A percentile compares a stretch with the other conserved stretches of the same genome.
These are phyloP conservation scores for Linnaemya vulpina DNA, from an alignment of 2,888 invertebrate genomes.

Conservation along the genomic window DNA sequence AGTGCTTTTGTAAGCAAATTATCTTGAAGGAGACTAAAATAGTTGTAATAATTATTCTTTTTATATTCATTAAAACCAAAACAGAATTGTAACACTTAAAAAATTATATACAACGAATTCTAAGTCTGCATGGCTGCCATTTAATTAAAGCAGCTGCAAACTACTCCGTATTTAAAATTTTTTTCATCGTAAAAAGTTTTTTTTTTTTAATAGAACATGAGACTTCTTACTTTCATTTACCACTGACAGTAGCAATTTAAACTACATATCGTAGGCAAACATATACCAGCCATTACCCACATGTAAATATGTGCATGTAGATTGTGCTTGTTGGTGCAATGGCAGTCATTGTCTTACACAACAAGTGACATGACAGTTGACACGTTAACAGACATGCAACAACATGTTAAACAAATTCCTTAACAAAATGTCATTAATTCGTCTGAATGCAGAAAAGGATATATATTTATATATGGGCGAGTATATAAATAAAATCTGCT, in stretches of 20 bases:
- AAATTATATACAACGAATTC: too few species aligned
- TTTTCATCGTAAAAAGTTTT: not conserved
- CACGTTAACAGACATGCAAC: constrained; percentile 57
- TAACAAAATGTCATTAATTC: not conserved
- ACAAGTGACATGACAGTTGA: constrained; percentile 64
- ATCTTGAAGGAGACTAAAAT: too few species aligned
- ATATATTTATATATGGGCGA: not conserved
- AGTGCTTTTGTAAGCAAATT: too few species aligned
- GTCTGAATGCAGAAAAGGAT: not conserved
- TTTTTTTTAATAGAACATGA: constrained; percentile 17
- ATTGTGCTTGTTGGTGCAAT: not conserved
- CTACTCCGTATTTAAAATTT: not conserved
- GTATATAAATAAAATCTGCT: too few species aligned
- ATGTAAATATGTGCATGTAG: not conserved
- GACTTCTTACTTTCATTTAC: constrained; percentile 34
- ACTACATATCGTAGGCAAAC: constrained; percentile 7
- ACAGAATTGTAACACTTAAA: too few species aligned
- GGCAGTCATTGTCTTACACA: constrained; percentile 17
- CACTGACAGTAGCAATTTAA: constrained; percentile 52
- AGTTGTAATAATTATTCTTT: too few species aligned
- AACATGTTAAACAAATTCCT: constrained; percentile 21
- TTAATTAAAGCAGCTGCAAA: not conserved
- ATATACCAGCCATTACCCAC: not conserved
- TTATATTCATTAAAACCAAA: too few species aligned
- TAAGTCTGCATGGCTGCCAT: too few species aligned